These are phyloP conservation scores for Melanotus villosus DNA, from an alignment of 2,888 invertebrate species.

Conservation along the genomic window DNA sequence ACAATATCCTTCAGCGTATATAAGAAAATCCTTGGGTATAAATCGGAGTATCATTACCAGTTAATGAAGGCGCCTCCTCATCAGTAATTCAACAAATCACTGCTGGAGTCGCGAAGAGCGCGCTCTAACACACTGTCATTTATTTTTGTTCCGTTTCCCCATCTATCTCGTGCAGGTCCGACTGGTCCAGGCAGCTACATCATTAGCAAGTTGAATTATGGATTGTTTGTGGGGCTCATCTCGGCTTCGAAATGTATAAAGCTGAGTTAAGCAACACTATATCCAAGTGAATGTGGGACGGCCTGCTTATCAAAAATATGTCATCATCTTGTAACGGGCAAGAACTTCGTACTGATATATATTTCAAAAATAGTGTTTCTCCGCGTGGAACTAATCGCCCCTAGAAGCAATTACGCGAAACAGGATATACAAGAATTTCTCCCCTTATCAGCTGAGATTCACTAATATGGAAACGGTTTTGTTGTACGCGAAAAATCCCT, in stretches of 20 bases:
- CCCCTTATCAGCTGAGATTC: too few relatives aligned
- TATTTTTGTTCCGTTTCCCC: conserved; percentile 62
- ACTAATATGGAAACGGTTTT: background rate
- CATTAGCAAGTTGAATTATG: conserved; percentile 68
- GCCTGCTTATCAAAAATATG: conserved; percentile 37
- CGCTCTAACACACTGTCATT: conserved; percentile 62
- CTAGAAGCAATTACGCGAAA: background rate
- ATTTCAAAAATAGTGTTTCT: background rate
- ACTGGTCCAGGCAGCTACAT: conserved; percentile 65
- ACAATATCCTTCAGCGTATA: conserved; percentile 28
- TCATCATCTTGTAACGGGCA: conserved; percentile 10
- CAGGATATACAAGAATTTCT: too few relatives aligned
- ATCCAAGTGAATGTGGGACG: conserved; percentile 24
- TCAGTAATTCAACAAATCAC: conserved; percentile 65
- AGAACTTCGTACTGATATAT: background rate
- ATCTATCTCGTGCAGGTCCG: conserved; percentile 66
- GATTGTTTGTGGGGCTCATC: conserved; percentile 64
- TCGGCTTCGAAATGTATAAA: conserved; percentile 60
- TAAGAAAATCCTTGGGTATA: conserved; percentile 63
- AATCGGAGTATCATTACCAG: conserved; percentile 66
- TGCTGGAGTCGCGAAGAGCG: conserved; percentile 49
- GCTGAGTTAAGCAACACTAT: conserved; percentile 46
- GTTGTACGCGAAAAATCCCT: background rate
- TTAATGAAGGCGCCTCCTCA: conserved; percentile 64
- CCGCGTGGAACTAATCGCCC: too few relatives aligned